These are phyloP conservation scores for Aurelia sp. DNA, from an alignment of 30 jellyfish, hydroid and myxozoan genomes.

Conservation along the genomic window DNA sequence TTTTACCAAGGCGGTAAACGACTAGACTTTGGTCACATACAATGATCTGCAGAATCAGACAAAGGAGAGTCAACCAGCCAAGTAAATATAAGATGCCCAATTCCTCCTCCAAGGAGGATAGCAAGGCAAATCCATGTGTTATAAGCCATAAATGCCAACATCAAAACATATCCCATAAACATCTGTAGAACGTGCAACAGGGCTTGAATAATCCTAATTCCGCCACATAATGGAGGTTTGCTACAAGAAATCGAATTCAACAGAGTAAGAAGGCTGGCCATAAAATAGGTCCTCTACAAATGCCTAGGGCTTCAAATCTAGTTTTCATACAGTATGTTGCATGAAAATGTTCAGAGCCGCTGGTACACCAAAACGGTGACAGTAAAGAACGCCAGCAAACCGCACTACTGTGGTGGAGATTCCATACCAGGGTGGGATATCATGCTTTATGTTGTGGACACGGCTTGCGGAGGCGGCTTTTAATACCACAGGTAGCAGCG, in stretches of 20 bases:
- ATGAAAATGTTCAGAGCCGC: too few relatives aligned
- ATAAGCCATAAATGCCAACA: conserved; percentile 98
- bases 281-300: too few relatives aligned
- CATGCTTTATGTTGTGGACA: too few relatives aligned
- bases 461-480: too few relatives aligned
- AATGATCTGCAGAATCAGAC: conserved; percentile 68
- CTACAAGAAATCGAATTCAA: conserved; percentile 12
- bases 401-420: too few relatives aligned
- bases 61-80: conserved; percentile 67
- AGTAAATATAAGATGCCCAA: conserved; percentile 88
- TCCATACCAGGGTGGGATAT: too few relatives aligned
- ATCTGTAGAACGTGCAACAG: conserved; percentile 84
- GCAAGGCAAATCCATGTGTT: conserved; percentile 94
- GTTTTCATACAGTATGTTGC: too few relatives aligned
- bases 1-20: too few relatives aligned
- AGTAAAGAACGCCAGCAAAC: too few relatives aligned
- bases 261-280: background rate
- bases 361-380: too few relatives aligned
- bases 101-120: conserved; percentile 91
- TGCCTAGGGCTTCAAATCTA: too few relatives aligned
- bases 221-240: conserved; percentile 41
- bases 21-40: conserved; percentile 20
- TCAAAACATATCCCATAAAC: conserved; percentile 88
- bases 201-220: conserved; percentile 79
- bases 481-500: too few relatives aligned